Evolutionary conservation across 2,888 invertebrate species (phyloP).

Genomic region (Phyllotreta striolata): DNA sequence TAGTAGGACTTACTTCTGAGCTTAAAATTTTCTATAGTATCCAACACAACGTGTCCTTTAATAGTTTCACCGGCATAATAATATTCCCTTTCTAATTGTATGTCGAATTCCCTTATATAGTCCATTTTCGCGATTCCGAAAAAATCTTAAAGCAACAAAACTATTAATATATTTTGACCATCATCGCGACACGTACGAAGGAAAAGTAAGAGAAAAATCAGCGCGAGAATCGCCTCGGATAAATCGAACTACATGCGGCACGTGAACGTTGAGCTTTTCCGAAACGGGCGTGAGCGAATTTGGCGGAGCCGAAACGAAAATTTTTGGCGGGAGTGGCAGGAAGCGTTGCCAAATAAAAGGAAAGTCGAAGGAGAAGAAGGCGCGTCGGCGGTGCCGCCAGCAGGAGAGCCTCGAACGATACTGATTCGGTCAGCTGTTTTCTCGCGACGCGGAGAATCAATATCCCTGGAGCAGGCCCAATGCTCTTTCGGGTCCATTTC

Average conservation of each 20-base stretch:
- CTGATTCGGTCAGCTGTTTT: slow-evolving; percentile 44
- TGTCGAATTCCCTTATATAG: slow-evolving; percentile 79
- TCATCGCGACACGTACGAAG: background rate
- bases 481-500: background rate
- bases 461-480: slow-evolving; percentile 14
- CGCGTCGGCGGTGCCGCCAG: slow-evolving; percentile 3
- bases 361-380: slow-evolving; percentile 8
- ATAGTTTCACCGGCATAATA: slow-evolving; percentile 79
- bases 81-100: slow-evolving; percentile 76
- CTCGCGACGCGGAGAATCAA: slow-evolving; percentile 5
- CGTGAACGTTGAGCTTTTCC: no score
- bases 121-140: slow-evolving; percentile 65
- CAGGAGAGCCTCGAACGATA: slow-evolving; percentile 25
- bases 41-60: slow-evolving; percentile 72
- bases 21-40: slow-evolving; percentile 78
- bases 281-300: no score
- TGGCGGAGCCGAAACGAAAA: background rate
- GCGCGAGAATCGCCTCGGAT: no score
- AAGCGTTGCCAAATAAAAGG: slow-evolving; percentile 4
- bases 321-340: slow-evolving; percentile 12
- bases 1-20: slow-evolving; percentile 69
- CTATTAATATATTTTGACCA: background rate
- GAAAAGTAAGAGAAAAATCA: no score
- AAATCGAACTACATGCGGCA: no score
- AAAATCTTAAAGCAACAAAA: background rate